These are phyloP conservation scores for Pantherophis guttatus DNA, from an alignment of 2,113 vertebrate species.

Conservation along the genomic window DNA sequence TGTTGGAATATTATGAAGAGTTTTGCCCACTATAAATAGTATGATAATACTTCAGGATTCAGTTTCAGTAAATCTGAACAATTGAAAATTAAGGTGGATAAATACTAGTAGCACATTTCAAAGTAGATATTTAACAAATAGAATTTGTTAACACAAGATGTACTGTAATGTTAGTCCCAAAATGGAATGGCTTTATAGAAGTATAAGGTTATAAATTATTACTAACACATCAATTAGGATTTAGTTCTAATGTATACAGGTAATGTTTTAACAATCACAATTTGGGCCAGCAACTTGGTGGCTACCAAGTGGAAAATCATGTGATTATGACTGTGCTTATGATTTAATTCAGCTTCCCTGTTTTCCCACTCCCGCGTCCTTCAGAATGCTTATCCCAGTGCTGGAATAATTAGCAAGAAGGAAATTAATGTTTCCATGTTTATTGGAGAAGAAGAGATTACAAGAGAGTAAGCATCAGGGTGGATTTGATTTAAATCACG, in stretches of 20 bases:
- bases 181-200: background rate
- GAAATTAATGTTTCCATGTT: background rate
- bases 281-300: background rate
- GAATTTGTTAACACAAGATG: background rate
- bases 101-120: background rate
- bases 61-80: background rate
- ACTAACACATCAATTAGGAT: background rate
- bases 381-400: background rate
- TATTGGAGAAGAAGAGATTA: background rate
- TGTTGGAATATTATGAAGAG: background rate
- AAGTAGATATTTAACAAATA: background rate
- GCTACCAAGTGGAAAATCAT: background rate
- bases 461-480: background rate
- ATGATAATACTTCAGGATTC: too few species aligned
- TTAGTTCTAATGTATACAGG: background rate
- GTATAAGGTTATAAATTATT: background rate
- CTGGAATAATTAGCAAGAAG: background rate
- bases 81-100: background rate
- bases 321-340: background rate
- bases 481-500: too few species aligned
- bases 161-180: background rate
- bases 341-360: background rate
- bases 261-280: background rate
- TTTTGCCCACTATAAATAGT: background rate
- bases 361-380: background rate